Percentiles rank a stretch among this genome's conserved stretches.
These are phyloP conservation scores for Neotoma lepida DNA, from an alignment of 2,113 vertebrate species.

Conservation along the genomic window DNA sequence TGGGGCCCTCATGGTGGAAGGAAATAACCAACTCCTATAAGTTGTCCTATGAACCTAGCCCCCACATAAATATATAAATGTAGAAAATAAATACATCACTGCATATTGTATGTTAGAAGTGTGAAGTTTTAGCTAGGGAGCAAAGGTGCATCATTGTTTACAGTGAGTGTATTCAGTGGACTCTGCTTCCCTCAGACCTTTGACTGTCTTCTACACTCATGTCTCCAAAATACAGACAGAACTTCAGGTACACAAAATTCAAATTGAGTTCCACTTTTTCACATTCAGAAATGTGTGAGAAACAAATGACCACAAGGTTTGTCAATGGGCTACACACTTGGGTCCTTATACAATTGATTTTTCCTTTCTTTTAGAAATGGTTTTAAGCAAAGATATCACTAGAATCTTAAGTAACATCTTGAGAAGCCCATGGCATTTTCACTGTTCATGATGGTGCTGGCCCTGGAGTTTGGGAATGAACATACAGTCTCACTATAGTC, in stretches of 20 bases:
- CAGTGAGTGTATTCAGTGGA: neutral
- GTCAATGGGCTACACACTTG: neutral
- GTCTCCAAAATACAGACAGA: neutral
- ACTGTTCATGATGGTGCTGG: neutral
- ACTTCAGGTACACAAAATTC: neutral
- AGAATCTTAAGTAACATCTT: neutral
- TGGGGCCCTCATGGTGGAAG: neutral
- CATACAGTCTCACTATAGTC: neutral
- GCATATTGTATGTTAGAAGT: neutral
- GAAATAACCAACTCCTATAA: neutral
- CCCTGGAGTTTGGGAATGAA: neutral
- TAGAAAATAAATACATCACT: neutral
- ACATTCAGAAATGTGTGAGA: neutral
- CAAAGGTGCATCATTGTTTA: neutral
- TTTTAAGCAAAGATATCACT: constrained; percentile 16
- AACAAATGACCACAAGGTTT: neutral
- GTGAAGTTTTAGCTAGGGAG: neutral
- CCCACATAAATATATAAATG: neutral
- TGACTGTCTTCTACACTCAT: neutral
- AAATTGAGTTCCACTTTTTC: neutral
- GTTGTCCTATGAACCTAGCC: neutral
- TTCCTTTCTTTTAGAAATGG: neutral
- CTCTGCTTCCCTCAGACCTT: neutral
- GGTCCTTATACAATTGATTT: neutral
- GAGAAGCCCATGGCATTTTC: constrained; percentile 19